A percentile compares a stretch with the other conserved stretches of the same genome.
These are phyloP conservation scores for Drosophila fuyamai DNA, from an alignment of 1,140 invertebrate genomes.

Conservation along the genomic window DNA sequence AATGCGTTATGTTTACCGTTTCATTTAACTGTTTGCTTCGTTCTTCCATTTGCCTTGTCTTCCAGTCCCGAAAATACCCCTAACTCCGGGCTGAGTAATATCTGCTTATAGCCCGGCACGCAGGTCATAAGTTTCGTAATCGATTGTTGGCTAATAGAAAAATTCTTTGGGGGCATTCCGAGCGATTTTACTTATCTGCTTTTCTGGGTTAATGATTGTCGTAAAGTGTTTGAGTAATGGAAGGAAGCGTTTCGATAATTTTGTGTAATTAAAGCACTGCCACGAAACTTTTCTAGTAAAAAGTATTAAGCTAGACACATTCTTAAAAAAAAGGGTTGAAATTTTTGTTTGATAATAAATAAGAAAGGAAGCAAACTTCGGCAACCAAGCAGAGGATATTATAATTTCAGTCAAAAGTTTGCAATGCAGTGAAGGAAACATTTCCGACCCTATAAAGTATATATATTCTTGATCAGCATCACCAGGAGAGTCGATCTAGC, in stretches of 20 bases:
- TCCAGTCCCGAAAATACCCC: not conserved
- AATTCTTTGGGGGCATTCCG: conserved; percentile 39
- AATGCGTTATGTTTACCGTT: conserved; percentile 78
- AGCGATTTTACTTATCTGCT: conserved; percentile 7
- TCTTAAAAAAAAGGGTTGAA: too few species aligned
- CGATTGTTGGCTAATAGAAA: conserved; percentile 77
- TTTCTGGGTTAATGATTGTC: conserved; percentile 41
- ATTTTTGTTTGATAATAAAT: too few species aligned
- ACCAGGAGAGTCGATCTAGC: too few species aligned
- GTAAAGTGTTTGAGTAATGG: conserved; percentile 35
- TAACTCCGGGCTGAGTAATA: conserved; percentile 2
- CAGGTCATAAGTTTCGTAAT: conserved; percentile 74
- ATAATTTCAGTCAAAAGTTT: too few species aligned
- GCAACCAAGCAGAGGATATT: too few species aligned
- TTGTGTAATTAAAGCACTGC: conserved; percentile 6
- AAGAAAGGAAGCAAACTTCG: too few species aligned
- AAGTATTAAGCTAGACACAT: too few species aligned
- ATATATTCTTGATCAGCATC: too few species aligned
- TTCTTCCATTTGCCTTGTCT: not conserved
- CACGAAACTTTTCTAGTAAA: not conserved
- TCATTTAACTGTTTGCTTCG: conserved; percentile 62
- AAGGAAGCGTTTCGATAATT: conserved; percentile 7
- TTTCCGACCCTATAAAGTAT: too few species aligned
- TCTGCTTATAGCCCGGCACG: conserved; percentile 52
- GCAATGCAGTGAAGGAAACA: too few species aligned